Percentiles rank a stretch among this genome's conserved stretches.
Conservation (phyloP, 2,113 vertebrate genomes). For the Petrocephalus microphthalmus region DNA sequence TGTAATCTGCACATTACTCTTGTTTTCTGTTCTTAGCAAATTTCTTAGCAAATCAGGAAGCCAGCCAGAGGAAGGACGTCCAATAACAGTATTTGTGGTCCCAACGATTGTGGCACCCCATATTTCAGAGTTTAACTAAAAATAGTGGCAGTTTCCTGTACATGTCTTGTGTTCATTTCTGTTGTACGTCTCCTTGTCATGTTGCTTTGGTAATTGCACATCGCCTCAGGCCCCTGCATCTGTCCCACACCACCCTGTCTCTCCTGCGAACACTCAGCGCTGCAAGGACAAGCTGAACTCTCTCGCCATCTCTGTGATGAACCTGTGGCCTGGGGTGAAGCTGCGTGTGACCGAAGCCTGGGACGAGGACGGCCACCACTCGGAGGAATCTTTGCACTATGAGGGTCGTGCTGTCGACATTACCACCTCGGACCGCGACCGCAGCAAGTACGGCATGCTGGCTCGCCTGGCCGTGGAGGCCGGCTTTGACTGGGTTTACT, state of each 20-base stretch:
- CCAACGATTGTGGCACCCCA: background rate
- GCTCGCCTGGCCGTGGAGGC: constrained; percentile 83
- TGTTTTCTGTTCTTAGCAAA: background rate
- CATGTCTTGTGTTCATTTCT: too few relatives aligned
- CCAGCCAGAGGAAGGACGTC: background rate
- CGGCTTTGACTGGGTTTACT: constrained; percentile 91
- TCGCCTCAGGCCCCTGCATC: background rate
- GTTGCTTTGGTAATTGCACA: background rate
- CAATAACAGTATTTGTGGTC: background rate
- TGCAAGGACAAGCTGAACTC: constrained; percentile 97
- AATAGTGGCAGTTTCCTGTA: too few relatives aligned
- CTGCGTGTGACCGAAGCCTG: constrained; percentile 86
- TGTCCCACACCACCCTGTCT: background rate
- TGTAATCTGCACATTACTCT: background rate
- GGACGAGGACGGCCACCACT: constrained; percentile 88
- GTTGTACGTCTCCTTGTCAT: too few relatives aligned
- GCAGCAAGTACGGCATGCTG: constrained; percentile 85
- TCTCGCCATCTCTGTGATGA: constrained; percentile 89
- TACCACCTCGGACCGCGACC: constrained; percentile 86
- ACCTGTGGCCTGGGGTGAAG: constrained; percentile 85
- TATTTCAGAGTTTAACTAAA: background rate
- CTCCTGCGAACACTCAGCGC: constrained; percentile 61
- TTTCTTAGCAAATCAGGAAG: too few relatives aligned
- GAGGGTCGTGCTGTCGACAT: constrained; percentile 87
- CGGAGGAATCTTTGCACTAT: constrained; percentile 81